A percentile compares a stretch with the other conserved stretches of the same genome.
Conservation (phyloP, 1,140 invertebrate genomes). For the Diabrotica virgifera region DNA sequence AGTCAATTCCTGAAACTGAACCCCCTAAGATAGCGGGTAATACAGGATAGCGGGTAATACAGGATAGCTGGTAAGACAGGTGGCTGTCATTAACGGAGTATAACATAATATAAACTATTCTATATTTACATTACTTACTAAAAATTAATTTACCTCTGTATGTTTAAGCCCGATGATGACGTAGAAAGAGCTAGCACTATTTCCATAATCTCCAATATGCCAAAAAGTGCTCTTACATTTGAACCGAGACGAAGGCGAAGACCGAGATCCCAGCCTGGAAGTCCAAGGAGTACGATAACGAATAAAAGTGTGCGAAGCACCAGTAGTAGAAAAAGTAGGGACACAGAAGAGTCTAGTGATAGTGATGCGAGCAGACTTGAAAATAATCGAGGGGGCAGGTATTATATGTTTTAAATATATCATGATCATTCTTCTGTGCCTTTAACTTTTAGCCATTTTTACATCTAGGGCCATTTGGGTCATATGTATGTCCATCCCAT, state of each 20-base stretch:
- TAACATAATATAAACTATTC: too few relatives aligned
- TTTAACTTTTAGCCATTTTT: too few relatives aligned
- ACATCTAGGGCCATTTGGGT: too few relatives aligned
- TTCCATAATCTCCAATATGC: constrained; percentile 64
- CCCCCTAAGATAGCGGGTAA: too few relatives aligned
- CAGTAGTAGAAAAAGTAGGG: constrained; percentile 6
- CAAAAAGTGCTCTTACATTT: constrained; percentile 37
- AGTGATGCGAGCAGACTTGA: constrained; percentile 25
- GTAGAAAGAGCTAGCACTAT: constrained; percentile 49
- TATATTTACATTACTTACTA: too few relatives aligned
- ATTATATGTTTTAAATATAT: not conserved
- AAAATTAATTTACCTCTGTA: too few relatives aligned
- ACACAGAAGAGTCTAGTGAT: constrained; percentile 20
- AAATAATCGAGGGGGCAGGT: constrained; percentile 27
- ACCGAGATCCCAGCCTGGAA: not conserved
- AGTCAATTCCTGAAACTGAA: too few relatives aligned
- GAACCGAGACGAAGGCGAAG: constrained; percentile 19
- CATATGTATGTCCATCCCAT: too few relatives aligned
- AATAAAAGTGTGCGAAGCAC: constrained; percentile 18
- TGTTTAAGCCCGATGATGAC: constrained; percentile 10
- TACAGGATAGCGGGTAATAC: too few relatives aligned
- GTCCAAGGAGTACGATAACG: not conserved
- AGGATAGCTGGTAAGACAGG: too few relatives aligned
- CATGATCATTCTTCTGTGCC: too few relatives aligned
- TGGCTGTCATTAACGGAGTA: too few relatives aligned